Conservation (phyloP, 2,113 vertebrate genomes). For the Heliornis fulica region DNA sequence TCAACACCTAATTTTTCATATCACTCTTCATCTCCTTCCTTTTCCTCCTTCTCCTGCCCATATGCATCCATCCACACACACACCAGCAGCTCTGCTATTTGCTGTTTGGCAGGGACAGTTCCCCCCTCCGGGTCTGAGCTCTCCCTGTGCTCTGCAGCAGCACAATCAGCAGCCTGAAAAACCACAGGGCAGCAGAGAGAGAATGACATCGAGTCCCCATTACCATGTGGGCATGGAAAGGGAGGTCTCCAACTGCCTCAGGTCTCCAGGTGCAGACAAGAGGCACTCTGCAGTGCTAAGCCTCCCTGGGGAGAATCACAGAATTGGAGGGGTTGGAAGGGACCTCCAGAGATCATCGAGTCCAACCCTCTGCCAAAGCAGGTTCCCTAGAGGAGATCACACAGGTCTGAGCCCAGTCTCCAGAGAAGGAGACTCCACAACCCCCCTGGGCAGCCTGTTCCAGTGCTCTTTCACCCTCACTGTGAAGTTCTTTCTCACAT, state of each 20-base stretch:
- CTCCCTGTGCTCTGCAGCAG: neutral
- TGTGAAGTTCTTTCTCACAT: no score
- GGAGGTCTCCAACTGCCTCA: neutral
- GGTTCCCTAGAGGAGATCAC: no score
- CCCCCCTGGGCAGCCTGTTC: no score
- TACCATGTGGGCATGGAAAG: neutral
- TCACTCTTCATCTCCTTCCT: neutral
- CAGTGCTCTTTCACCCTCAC: no score
- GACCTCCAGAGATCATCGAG: no score
- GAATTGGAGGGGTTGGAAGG: no score
- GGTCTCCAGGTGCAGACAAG: neutral
- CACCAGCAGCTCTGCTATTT: neutral
- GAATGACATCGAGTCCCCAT: rapidly evolving
- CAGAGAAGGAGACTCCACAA: no score
- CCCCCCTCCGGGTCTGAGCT: neutral
- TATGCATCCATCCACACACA: no score
- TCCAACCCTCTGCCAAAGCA: no score
- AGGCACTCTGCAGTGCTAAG: neutral
- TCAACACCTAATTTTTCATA: neutral
- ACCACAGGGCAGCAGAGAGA: neutral
- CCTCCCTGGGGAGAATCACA: neutral
- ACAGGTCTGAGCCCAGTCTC: no score
- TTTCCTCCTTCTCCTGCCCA: neutral
- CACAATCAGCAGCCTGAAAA: neutral
- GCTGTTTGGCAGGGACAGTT: neutral